phyloP scores from a whole-genome alignment of 2,888 invertebrate species.

The Molorchus minor region DNA sequence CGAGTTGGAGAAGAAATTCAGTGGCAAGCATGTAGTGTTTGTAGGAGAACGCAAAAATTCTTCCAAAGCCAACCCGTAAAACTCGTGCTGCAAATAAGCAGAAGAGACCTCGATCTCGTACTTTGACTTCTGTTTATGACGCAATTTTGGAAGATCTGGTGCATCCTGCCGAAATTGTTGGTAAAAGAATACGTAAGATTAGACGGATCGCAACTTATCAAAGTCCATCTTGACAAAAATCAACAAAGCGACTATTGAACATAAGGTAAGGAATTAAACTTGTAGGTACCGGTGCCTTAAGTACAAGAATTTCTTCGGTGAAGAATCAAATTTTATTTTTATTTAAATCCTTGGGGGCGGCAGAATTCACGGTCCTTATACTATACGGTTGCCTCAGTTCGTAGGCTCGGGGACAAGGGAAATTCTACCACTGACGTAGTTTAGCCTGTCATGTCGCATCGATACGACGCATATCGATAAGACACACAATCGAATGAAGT shows the following conservation, averaged over 20 bases:
- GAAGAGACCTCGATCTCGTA: constrained; percentile 82
- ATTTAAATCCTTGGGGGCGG: too few species aligned
- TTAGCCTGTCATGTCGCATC: too few species aligned
- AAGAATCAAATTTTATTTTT: too few species aligned
- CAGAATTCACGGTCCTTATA: too few species aligned
- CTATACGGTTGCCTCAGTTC: too few species aligned
- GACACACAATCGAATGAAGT: too few species aligned
- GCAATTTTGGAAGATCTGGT: constrained; percentile 97
- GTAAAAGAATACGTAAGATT: constrained; percentile 97
- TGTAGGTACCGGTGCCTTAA: too few species aligned
- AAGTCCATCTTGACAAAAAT: constrained; percentile 97
- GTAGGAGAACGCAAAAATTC: constrained; percentile 97
- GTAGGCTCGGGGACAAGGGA: too few species aligned
- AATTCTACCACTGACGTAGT: too few species aligned
- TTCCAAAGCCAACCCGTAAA: constrained; percentile 97
- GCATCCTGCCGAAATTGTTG: constrained; percentile 99
- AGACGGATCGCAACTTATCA: constrained; percentile 95
- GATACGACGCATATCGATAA: too few species aligned
- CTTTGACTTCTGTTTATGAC: constrained; percentile 97
- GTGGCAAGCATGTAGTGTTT: constrained; percentile 98
- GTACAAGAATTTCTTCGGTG: too few species aligned
- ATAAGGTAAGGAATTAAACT: constrained; percentile 80
- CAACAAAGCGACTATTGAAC: constrained; percentile 99
- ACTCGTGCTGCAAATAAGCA: constrained; percentile 82
- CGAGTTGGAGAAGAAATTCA: constrained; percentile 99